Evolutionary conservation across 2,113 vertebrate species (phyloP), one percentile per base, ranked within the genome.

Genomic region (Hippoglossus stenolepis): DNA sequence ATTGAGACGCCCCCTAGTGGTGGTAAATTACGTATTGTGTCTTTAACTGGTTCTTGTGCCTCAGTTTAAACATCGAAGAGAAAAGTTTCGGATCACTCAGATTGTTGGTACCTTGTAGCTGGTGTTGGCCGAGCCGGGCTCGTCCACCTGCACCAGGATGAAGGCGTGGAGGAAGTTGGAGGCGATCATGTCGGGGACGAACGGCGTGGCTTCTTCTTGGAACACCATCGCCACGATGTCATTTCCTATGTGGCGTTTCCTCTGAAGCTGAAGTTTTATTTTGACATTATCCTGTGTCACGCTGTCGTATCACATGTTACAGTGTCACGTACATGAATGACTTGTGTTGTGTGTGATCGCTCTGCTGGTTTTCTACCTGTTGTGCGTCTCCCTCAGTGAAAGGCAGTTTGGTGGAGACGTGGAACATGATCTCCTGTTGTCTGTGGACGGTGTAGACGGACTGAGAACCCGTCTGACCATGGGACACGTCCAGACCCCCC

Each of bases 151-250:
- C 79, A 98, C 97, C 0, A 98, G 93, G 0, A 98, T 93, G 82
- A 97, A 99, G 64, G 97, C 97, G 0, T 98, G 97, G 61, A 99
- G 92, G 89, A 99, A 99, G 91, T 99, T 98, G 82, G 97, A 99
- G 64, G 97, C 97, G 0, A 99, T 98, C 96, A 98, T 97, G 89
- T 99, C 97, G 0, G 97, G 96, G 67, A 98, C 97, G 38, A 99
- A 99, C 0, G 97, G 97, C 0, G 97, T 98, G 88, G 96, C 95
- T 84, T 97, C 96, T 65, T 99, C 97, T 93, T 99, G 97, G 83
- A 98, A 98, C 86, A 98, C 95, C 62, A 96, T 85, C 0, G 96
- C 96, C 86, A 98, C 97, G 0, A 99, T 98, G 91, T 98, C 97
- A 3, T 99, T 99, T 66, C 97, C 97, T 21, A 99, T 97, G 88